Percentiles rank a stretch among this genome's conserved stretches.
Evolutionary conservation across 2,113 vertebrate species (phyloP).

Genomic region (Corydoras maculifer): DNA sequence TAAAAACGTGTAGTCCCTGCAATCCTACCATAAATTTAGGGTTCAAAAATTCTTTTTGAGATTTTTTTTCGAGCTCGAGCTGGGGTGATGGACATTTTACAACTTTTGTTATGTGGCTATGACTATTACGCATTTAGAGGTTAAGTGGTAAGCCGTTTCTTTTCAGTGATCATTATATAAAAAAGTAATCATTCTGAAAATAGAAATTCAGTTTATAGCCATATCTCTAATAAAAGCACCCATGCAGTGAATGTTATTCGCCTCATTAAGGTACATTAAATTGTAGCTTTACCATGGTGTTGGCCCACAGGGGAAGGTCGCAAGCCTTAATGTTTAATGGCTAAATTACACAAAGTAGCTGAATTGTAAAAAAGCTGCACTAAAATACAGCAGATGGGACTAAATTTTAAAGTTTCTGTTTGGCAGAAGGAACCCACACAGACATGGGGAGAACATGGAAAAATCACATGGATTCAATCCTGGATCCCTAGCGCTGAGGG

Average conservation of each 20-base stretch:
- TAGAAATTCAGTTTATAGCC: background rate
- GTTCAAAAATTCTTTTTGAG: no score
- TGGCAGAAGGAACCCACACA: no score
- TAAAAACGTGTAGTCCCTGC: no score
- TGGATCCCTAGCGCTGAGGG: no score
- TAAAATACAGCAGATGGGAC: no score
- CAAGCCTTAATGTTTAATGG: slow-evolving; percentile 5
- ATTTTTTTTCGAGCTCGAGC: no score
- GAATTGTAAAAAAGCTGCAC: background rate
- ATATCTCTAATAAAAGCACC: background rate
- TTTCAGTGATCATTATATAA: background rate
- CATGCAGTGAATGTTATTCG: background rate
- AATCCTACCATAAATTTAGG: no score
- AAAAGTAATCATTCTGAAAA: background rate
- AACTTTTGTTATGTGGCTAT: no score
- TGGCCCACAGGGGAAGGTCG: background rate
- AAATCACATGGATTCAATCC: no score
- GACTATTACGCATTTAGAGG: background rate
- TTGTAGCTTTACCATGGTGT: background rate
- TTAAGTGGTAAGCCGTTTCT: background rate
- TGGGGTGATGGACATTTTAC: no score
- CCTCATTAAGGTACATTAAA: background rate
- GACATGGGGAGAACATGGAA: no score
- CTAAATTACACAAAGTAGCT: background rate
- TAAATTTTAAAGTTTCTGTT: no score